Base-by-base conservation (phyloP, 2,797 vertebrate genomes). In the Pygocentrus nattereri region DNA sequence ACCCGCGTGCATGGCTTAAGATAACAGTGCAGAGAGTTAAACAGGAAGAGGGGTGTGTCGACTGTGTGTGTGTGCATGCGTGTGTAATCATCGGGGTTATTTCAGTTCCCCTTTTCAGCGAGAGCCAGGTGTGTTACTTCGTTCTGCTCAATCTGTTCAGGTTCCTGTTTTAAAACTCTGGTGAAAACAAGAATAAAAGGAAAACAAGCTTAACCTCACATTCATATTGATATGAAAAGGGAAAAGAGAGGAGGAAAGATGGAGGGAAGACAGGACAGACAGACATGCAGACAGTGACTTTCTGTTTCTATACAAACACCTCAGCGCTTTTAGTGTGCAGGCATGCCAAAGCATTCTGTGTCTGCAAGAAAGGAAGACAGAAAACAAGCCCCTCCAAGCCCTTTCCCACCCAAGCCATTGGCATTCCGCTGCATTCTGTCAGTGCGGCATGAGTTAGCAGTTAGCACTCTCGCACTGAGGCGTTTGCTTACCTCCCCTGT, bases 31-130 rank as follows among this genome's bases (percentile, higher is more conserved):
- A 85, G 78, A 84, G 78, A 80, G 87, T 85, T 69, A 89, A 89
- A 87, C 87, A 92, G 92, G 92, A 94, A 93, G 90, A 87, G 25
- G 78, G 59, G 73, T 82, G 84, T 84, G 70, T 78, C 34, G 27
- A 61, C 58, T 73, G 49, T 54, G 58, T 34, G 30, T 49, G 49
- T 78, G 52, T 38, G 72, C 77, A 44, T 70, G 80, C 71, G 69
- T 61, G 74, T 12, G 65, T 47, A 54, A 67, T 58, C 52, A 21
- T 59, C 11, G 18, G 76, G 82, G 80, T 84, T 82, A 84, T 68
- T 84, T 80, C 74, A 79, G 85, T 83, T 84, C 82, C 65, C 62
- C 15, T 34, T 80, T 83, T 84, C 67, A 59, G 59, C 59, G 30
- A 41, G 54, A 47, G 76, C 80, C 85, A 86, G 82, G 85, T 86